Evolutionary conservation across 2,888 invertebrate species (phyloP).

Genomic region (Torymus aiolomorphi): DNA sequence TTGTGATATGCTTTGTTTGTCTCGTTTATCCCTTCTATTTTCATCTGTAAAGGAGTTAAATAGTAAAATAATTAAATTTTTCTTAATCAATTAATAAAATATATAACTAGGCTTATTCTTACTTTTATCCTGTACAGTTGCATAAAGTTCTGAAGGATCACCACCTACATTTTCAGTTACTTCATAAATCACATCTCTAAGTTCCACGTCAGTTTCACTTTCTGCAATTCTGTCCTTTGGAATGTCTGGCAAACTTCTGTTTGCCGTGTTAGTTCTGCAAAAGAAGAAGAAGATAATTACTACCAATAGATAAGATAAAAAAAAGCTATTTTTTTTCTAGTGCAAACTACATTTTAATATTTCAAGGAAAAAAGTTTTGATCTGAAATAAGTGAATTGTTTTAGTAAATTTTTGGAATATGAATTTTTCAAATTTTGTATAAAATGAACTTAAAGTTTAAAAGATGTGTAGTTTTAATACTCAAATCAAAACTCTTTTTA

Average conservation of each 20-base stretch:
- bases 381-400: not conserved
- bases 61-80: slow-evolving; percentile 18
- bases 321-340: not conserved
- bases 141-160: slow-evolving; percentile 91
- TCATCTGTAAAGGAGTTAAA: slow-evolving; percentile 57
- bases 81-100: not conserved
- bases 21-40: slow-evolving; percentile 66
- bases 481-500: slow-evolving; percentile 10
- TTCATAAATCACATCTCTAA: slow-evolving; percentile 71
- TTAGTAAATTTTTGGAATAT: no score
- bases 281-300: slow-evolving; percentile 36
- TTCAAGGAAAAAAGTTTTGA: not conserved
- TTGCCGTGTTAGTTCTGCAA: slow-evolving; percentile 77
- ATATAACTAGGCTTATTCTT: slow-evolving; percentile 43
- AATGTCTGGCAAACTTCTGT: slow-evolving; percentile 90
- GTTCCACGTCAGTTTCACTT: slow-evolving; percentile 70
- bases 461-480: not conserved
- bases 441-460: no score
- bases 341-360: no score
- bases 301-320: not conserved
- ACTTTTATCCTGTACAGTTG: slow-evolving; percentile 84
- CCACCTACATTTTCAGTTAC: slow-evolving; percentile 77
- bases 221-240: slow-evolving; percentile 82
- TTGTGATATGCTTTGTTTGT: slow-evolving; percentile 78
- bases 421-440: no score